A percentile compares a stretch with the other conserved stretches of the same genome.
Evolutionary conservation across 2,888 invertebrate genomes (phyloP).

Genomic region (Eulithis prunata): DNA sequence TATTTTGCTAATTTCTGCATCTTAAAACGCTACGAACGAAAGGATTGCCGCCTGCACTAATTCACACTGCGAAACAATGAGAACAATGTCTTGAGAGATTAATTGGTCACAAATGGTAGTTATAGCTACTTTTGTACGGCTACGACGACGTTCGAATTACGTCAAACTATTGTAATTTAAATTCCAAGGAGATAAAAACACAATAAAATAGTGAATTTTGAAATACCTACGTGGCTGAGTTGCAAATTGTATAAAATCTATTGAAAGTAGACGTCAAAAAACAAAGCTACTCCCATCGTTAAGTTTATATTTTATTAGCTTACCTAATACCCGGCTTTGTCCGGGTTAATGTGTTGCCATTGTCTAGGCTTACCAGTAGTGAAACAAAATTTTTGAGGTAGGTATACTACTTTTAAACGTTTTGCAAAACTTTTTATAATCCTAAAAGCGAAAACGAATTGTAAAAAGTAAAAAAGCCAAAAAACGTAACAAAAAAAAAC

Average conservation of each 20-base stretch:
- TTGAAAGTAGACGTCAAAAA: too few species aligned
- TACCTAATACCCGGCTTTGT: too few species aligned
- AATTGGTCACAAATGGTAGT: slow-evolving; percentile 40
- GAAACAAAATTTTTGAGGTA: too few species aligned
- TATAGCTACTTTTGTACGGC: slow-evolving; percentile 29
- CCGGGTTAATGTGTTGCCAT: too few species aligned
- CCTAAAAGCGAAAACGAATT: neutral
- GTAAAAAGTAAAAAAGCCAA: neutral
- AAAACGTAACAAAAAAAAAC: slow-evolving; percentile 25
- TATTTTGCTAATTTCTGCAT: neutral
- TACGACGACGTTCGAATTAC: slow-evolving; percentile 39
- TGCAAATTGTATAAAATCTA: too few species aligned
- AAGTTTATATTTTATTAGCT: too few species aligned
- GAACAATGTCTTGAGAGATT: slow-evolving; percentile 49
- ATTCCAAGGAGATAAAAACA: too few species aligned
- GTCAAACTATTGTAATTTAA: neutral
- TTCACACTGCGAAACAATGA: slow-evolving; percentile 53
- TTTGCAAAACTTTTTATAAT: neutral
- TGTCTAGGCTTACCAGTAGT: too few species aligned
- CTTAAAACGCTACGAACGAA: neutral
- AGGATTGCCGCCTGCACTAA: slow-evolving; percentile 49
- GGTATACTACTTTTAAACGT: too few species aligned
- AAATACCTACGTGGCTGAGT: neutral
- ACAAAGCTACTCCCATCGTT: too few species aligned
- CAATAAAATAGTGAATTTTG: neutral